A percentile compares a stretch with the other conserved stretches of the same genome.
Evolutionary conservation across 1,140 invertebrate species (phyloP).

Genomic region (Ylistrum balloti): DNA sequence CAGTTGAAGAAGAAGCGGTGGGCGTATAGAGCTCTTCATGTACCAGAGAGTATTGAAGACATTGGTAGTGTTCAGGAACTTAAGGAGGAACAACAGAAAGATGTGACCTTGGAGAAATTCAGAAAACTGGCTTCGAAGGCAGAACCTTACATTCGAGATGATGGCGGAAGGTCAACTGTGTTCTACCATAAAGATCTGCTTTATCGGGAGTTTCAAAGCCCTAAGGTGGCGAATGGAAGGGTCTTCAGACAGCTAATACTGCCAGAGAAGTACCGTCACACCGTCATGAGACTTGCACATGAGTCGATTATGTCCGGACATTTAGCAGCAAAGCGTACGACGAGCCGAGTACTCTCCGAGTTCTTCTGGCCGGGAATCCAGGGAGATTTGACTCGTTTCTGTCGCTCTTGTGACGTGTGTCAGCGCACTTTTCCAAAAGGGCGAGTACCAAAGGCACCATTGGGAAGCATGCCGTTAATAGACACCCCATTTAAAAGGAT

Average conservation of each 20-base stretch:
- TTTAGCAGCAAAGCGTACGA: conserved; percentile 53
- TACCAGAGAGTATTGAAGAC: no score
- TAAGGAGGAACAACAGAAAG: no score
- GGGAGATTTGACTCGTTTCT: conserved; percentile 52
- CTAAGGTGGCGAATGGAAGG: conserved; percentile 14
- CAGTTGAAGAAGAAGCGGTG: no score
- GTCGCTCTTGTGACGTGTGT: conserved; percentile 45
- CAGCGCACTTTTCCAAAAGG: conserved; percentile 49
- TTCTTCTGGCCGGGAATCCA: conserved; percentile 67
- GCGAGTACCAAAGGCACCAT: no score
- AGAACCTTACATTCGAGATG: no score
- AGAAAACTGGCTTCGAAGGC: no score
- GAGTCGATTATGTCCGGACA: conserved; percentile 61
- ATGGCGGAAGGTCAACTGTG: no score
- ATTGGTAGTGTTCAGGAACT: no score
- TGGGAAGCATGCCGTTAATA: no score
- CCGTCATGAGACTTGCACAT: conserved; percentile 62
- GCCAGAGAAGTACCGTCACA: conserved; percentile 5
- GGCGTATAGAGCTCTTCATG: no score
- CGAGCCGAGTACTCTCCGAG: conserved; percentile 48
- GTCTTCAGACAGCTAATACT: conserved; percentile 42
- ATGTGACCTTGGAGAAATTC: no score
- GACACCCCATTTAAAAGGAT: no score
- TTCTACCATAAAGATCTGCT: conserved; percentile 3
- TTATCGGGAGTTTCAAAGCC: conserved; percentile 21